Evolutionary conservation across 2,797 vertebrate species (phyloP), one percentile per base, ranked within the genome.

Genomic region (Ctenochaetus hawaiiensis): DNA sequence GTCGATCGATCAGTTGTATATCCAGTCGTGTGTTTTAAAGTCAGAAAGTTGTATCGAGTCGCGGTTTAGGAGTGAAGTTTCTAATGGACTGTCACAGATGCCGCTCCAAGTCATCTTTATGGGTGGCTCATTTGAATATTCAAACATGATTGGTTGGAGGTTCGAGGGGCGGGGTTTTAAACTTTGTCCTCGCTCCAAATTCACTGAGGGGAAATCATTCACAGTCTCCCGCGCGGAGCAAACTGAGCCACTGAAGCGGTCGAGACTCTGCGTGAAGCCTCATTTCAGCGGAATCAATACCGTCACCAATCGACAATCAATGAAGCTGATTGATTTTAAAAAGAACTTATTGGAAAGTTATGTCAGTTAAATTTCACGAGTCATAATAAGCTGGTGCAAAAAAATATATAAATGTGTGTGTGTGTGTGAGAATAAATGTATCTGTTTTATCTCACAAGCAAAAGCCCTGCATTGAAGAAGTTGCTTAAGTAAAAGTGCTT

Each of bases 81-180:
- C 91, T 88, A 70, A 65, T 59, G 85, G 77, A 93, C 91, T 93
- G 90, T 89, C 89, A 90, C 88, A 37, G 77, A 83, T 84, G 84
- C 87, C 48, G 85, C 90, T 86, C 64, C 86, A 80, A 77, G 81
- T 92, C 72, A 90, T 88, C 91, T 95, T 94, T 95, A 96, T 95
- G 86, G 30, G 90, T 67, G 84, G 82, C 84, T 83, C 34, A 93
- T 94, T 95, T 93, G 88, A 93, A 95, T 94, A 82, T 34, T 47
- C 34, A 26, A 9, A 22, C 67, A 2, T 64, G 84, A 95, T 96
- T 96, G 95, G 95, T 72, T 87, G 74, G 34, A 22, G 52, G 18
- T 26, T 11, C 34, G n/a, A 48, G 11, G 67, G 92, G 90, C 73
- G 87, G 93, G 65, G 67, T 86, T 70, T 72, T 82, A 68, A 67